Conservation (phyloP, 1,140 invertebrate species). For the Metopolophium dirhodum region DNA sequence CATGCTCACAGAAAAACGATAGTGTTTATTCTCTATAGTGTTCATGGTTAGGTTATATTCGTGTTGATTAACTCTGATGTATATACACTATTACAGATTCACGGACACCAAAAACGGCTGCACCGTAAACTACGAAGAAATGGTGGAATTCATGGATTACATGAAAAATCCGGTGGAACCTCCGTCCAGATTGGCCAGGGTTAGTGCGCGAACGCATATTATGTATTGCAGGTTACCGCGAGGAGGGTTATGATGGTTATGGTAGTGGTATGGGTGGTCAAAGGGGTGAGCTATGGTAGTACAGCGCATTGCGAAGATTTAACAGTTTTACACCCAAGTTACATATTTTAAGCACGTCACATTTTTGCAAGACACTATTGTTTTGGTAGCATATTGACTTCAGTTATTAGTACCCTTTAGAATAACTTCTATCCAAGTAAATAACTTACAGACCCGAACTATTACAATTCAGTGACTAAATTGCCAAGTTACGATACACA, state of each 20-base stretch:
- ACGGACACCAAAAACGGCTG: background rate
- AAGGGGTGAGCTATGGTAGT: background rate
- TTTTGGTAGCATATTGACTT: background rate
- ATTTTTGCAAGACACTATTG: background rate
- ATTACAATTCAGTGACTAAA: background rate
- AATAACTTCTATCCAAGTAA: background rate
- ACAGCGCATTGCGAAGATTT: too few relatives aligned
- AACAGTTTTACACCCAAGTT: too few relatives aligned
- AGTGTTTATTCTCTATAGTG: too few relatives aligned
- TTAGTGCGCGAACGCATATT: background rate
- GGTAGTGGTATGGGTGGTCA: background rate
- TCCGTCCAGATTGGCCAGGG: conserved; percentile 10
- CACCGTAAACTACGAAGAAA: background rate
- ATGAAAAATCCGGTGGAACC: background rate
- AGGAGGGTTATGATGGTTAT: too few relatives aligned
- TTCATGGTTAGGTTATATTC: too few relatives aligned
- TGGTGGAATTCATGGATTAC: conserved; percentile 41
- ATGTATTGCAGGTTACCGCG: background rate
- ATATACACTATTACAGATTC: background rate
- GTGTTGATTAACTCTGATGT: background rate
- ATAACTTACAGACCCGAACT: background rate
- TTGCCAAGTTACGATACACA: background rate
- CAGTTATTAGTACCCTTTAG: background rate
- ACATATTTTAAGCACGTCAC: too few relatives aligned
- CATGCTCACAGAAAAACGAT: too few relatives aligned